phyloP scores from a whole-genome alignment of 2,888 invertebrate genomes.

The Subacronicta megacephala region DNA sequence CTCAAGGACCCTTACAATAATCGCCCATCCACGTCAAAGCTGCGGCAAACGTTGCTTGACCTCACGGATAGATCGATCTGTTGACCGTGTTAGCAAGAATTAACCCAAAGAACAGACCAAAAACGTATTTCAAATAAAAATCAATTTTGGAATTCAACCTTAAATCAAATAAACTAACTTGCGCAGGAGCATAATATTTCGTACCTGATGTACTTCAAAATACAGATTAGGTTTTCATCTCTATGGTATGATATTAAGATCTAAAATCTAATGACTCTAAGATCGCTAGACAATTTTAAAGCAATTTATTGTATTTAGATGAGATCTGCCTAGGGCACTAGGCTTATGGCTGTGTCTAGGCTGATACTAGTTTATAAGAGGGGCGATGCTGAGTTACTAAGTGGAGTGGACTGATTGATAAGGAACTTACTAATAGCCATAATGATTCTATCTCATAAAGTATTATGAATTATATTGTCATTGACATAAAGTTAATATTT shows the following conservation, averaged over 20 bases:
- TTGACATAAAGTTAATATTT: too few relatives aligned
- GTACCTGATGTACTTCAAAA: conserved; percentile 23
- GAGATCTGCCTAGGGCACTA: conserved; percentile 52
- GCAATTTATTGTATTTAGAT: conserved; percentile 36
- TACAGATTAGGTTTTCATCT: conserved; percentile 9
- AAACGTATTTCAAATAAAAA: background rate
- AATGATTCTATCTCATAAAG: too few relatives aligned
- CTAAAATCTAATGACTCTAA: conserved; percentile 30
- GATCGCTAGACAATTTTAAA: conserved; percentile 35
- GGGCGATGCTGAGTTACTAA: conserved; percentile 16
- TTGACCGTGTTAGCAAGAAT: background rate
- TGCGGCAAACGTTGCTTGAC: background rate
- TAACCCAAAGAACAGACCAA: background rate
- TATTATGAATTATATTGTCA: too few relatives aligned
- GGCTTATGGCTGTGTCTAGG: conserved; percentile 54
- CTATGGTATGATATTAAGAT: conserved; percentile 12
- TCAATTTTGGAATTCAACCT: background rate
- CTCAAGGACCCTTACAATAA: background rate
- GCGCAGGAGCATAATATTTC: conserved; percentile 9
- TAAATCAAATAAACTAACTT: background rate
- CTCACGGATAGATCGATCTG: background rate
- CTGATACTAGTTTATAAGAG: conserved; percentile 51
- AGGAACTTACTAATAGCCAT: too few relatives aligned
- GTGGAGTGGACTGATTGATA: conserved; percentile 42
- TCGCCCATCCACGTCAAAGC: background rate